These are phyloP conservation scores for Habroteleia sp. DNA, from an alignment of 2,888 invertebrate genomes.

Conservation along the genomic window DNA sequence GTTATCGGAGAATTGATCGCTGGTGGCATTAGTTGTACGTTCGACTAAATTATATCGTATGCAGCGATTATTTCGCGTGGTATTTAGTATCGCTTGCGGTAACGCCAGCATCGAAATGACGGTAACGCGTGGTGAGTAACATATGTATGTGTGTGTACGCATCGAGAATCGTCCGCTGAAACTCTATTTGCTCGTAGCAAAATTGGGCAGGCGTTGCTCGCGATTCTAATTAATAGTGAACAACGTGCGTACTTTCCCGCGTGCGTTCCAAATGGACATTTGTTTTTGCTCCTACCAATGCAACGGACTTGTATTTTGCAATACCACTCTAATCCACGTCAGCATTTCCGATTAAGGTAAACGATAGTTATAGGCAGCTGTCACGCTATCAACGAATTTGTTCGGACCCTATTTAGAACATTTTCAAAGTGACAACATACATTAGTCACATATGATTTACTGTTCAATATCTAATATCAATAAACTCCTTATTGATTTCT, in stretches of 20 bases:
- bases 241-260: slow-evolving; percentile 44
- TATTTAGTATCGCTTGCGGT: slow-evolving; percentile 41
- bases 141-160: slow-evolving; percentile 55
- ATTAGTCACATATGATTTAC: too few species aligned
- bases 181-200: slow-evolving; percentile 53
- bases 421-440: too few species aligned
- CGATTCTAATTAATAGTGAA: slow-evolving; percentile 50
- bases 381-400: slow-evolving; percentile 19
- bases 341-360: slow-evolving; percentile 26
- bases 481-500: too few species aligned
- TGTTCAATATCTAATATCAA: too few species aligned
- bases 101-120: slow-evolving; percentile 10
- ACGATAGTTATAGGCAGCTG: slow-evolving; percentile 39
- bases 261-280: slow-evolving; percentile 38
- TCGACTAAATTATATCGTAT: slow-evolving; percentile 24
- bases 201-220: slow-evolving; percentile 21
- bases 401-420: too few species aligned
- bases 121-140: slow-evolving; percentile 51
- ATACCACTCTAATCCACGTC: slow-evolving; percentile 18
- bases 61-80: slow-evolving; percentile 28
- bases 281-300: slow-evolving; percentile 27
- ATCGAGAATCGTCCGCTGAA: slow-evolving; percentile 46
- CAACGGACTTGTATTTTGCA: slow-evolving; percentile 20
- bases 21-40: slow-evolving; percentile 28
- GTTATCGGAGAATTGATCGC: slow-evolving; percentile 25